These are phyloP conservation scores for Mohoua ochrocephala DNA, from an alignment of 2,113 vertebrate genomes.

Conservation along the genomic window DNA sequence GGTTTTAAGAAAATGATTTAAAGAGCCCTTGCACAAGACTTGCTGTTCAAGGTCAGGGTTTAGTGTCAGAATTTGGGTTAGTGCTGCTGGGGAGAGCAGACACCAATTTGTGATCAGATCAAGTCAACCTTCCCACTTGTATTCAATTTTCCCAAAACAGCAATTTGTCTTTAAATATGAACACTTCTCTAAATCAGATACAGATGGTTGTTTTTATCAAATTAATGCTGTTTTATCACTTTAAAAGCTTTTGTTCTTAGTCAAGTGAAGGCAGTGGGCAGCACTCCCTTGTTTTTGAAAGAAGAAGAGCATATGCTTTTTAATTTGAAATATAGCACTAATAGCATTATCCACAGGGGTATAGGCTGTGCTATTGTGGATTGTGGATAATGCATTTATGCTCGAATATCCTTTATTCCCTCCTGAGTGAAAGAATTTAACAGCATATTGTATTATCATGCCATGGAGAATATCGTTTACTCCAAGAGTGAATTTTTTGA, in stretches of 20 bases:
- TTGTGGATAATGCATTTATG: constrained; percentile 71
- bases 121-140: not conserved
- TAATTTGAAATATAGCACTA: constrained; percentile 77
- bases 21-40: not conserved
- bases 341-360: constrained; percentile 70
- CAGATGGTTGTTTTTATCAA: constrained; percentile 74
- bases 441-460: constrained; percentile 56
- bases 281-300: constrained; percentile 49
- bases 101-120: not conserved
- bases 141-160: constrained; percentile 53
- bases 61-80: not conserved
- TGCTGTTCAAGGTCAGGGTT: not conserved
- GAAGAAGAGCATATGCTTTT: constrained; percentile 73
- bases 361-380: constrained; percentile 59
- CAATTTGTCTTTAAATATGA: constrained; percentile 52
- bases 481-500: constrained; percentile 59
- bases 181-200: constrained; percentile 69
- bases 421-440: constrained; percentile 62
- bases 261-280: constrained; percentile 70
- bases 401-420: constrained; percentile 70
- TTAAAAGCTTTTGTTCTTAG: constrained; percentile 76
- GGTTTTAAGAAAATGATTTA: not conserved
- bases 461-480: constrained; percentile 53
- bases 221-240: constrained; percentile 68
- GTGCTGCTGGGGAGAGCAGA: not conserved